Evolutionary conservation across 2,113 vertebrate species (phyloP), one percentile per base, ranked within the genome.

Genomic region (Lates calcarifer): DNA sequence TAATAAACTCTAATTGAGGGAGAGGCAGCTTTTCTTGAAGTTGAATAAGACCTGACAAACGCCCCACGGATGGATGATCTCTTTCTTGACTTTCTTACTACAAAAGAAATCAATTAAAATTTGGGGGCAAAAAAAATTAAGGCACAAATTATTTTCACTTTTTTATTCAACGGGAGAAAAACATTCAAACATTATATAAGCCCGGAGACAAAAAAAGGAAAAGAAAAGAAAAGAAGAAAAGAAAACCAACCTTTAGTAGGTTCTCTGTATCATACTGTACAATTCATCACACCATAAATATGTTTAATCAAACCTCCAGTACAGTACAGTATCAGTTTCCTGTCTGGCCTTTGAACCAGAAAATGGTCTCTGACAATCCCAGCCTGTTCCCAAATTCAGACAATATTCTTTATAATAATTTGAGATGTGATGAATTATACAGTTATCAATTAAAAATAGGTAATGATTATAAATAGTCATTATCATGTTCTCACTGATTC

Each of bases 151-250:
- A 4, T 47, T 60, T 62, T 13, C 49, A 4, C n/a, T 26, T 81
- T 41, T 69, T 77, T 76, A 87, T 72, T 72, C 45, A 68, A 82
- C 26, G 55, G 70, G 9, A 65, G 29, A 15, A 47, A 63, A 67
- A 76, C 11, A 66, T 41, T 74, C 3, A 79, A 28, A 79, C 35
- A 55, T 26, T 71, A 26, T 29, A 63, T 1, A 67, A 1, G 51
- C 45, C 9, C 53, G 11, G n/a, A 74, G 26, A 55, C 13, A 33
- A 69, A 74, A 28, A 0, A n/a, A 39, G 51, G 3, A 43, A 51
- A 10, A 53, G 58, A 43, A 22, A 58, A 47, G n/a, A n/a, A 15
- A 31, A 53, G 24, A 39, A 60, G 3, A 43, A 51, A 10, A 53
- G 58, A 43, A 22, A 58, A 47, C 1, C 41, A 69, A 4, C 33